phyloP scores from a whole-genome alignment of 2,888 invertebrate species.

The Ichneumon xanthorius region DNA sequence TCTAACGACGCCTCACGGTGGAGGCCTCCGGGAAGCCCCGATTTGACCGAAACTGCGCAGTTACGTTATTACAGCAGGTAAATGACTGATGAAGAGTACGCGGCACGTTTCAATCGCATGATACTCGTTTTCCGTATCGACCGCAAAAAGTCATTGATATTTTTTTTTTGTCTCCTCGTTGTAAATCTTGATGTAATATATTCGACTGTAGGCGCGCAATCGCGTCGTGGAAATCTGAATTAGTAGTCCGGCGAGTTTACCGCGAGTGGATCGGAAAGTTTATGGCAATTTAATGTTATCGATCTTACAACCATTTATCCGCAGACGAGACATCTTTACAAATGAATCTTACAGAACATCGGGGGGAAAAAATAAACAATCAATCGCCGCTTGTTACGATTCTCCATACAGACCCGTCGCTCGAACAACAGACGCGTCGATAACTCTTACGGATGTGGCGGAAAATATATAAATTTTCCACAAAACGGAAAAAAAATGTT shows the following conservation, averaged over 20 bases:
- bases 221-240: not conserved
- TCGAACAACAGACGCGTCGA: conserved; percentile 11
- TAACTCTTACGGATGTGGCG: not conserved
- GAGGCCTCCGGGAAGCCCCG: conserved; percentile 31
- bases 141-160: not conserved
- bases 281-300: not conserved
- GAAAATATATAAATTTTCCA: conserved; percentile 28
- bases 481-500: conserved; percentile 6
- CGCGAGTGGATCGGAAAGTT: not conserved
- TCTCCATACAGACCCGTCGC: not conserved
- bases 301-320: not conserved
- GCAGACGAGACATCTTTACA: not conserved
- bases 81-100: not conserved
- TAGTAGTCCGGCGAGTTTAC: not conserved
- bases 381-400: conserved; percentile 26
- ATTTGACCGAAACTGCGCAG: conserved; percentile 37
- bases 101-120: not conserved
- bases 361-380: conserved; percentile 22
- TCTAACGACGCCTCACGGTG: not conserved
- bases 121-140: conserved; percentile 3
- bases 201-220: not conserved
- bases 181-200: not conserved
- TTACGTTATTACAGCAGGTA: not conserved
- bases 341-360: not conserved
- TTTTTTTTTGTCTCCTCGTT: not conserved